Evolutionary conservation across 2,888 invertebrate genomes (phyloP).

Genomic region (Tachina fera): DNA sequence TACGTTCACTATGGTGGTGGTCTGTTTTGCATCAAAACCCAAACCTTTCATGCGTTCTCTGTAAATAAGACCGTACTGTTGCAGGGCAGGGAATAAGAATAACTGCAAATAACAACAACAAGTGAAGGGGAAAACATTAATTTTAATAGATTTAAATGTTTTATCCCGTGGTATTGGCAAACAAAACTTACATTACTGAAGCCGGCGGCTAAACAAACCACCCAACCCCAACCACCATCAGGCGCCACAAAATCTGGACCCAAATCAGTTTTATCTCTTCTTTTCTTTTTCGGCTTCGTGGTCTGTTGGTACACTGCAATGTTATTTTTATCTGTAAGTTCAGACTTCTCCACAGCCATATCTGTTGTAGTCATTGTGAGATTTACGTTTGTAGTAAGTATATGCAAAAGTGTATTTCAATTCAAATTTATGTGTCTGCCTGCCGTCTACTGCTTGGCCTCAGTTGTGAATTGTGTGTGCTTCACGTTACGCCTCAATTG

Average conservation of each 20-base stretch:
- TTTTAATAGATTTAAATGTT: neutral
- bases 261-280: conserved; percentile 82
- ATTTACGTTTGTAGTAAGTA: neutral
- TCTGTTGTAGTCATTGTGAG: conserved; percentile 37
- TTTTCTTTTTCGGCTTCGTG: conserved; percentile 82
- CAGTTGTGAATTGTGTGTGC: conserved; percentile 29
- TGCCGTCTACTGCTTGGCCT: conserved; percentile 4
- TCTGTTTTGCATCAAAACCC: conserved; percentile 87
- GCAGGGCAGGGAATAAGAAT: conserved; percentile 86
- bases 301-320: conserved; percentile 79
- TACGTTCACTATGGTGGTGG: conserved; percentile 88
- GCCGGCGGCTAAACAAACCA: conserved; percentile 88
- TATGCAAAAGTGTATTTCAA: neutral
- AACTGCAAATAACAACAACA: conserved; percentile 83
- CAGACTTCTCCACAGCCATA: conserved; percentile 75
- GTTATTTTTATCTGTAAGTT: conserved; percentile 75
- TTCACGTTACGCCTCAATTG: conserved; percentile 52
- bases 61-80: conserved; percentile 89
- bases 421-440: conserved; percentile 51
- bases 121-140: neutral
- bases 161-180: too few relatives aligned
- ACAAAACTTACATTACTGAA: conserved; percentile 87
- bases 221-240: conserved; percentile 91
- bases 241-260: conserved; percentile 87
- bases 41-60: conserved; percentile 86